Base-by-base conservation (phyloP, 2,888 invertebrate species). In the Trichogramma dendrolimi region DNA sequence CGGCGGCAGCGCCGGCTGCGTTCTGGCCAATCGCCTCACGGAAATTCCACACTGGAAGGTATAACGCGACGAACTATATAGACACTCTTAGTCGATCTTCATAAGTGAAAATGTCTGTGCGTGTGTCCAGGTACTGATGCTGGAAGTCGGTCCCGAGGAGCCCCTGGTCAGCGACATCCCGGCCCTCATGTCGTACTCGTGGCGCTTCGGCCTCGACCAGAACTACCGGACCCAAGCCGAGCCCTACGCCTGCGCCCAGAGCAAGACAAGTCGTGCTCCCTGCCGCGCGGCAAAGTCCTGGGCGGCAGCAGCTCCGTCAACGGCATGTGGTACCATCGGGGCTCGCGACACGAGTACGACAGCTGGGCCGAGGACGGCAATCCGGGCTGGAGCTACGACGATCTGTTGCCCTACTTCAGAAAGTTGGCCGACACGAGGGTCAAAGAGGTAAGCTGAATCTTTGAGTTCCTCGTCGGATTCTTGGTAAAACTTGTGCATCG, bases 91-190 rank as follows among this genome's bases (percentile, higher is more conserved):
- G n/a, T 6, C 4, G 6, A n/a, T n/a, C 4, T 39, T 39, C n/a
- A 0, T 10, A 7, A 47, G 4, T 8, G 5, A 1, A 1, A n/a
- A 39, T 11, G 3, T 6, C 11, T 5, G 5, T 7, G n/a, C 6
- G 5, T 0, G 10, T 1, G 42, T 41, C 4, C 41, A 65, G 65
- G 41, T 65, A 47, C 42, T 62, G 5, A 39, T 64, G 7, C 27
- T 55, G 6, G 62, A 61, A 50, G 62, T 60, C 4, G 62, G 62
- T 4, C 58, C 41, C 3, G 60, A 62, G 8, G 62, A 65, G 27
- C 60, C 65, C 5, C 11, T 42, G 5, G 55, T 56, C n/a, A 54
- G 59, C 43, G 44, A 55, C 44, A 43, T 61, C 2, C 62, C 62
- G 6, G 57, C 55, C 6, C 44, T 62, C 27, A 46, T 27, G 7